Evolutionary conservation across 1,140 invertebrate species (phyloP), one percentile per base, ranked within the genome.

Genomic region (Penaeus chinensis): DNA sequence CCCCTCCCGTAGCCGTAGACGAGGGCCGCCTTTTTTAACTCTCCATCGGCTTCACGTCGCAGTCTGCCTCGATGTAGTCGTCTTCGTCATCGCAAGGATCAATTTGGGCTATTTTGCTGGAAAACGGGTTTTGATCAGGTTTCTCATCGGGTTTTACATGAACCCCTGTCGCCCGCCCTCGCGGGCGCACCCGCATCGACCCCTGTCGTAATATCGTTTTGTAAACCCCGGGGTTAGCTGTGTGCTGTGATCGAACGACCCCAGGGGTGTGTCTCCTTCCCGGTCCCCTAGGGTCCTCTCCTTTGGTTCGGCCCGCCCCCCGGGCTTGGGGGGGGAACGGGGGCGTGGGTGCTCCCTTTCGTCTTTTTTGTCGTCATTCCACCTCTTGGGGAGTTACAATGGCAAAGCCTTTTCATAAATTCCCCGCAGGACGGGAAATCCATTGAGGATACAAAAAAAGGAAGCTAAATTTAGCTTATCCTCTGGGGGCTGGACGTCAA

Each of bases 21-120:
- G 61, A 87, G 80, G 86, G 86, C 61, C 86, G 80, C 71, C n/a
- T n/a, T n/a, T n/a, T 80, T 82, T 13, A 87, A 61, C 13, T 78
- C 71, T 87, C 86, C 86, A 87, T 87, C 32, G 86, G 86, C 80
- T 87, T 27, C 69, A 87, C 86, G 42, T 87, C 74, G 47, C 86
- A 87, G 80, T 87, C 86, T 10, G 82, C 54, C 20, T 87, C 86
- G 32, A 87, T 87, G 69, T 83, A 87, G 65, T 87, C 86, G 11
- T 87, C 71, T 1, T 82, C 85, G 22, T 87, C 86, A 19, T 74
- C 65, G 5, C 37, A 20, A 19, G 47, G 27, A 22, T 32, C 27
- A 18, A 18, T n/a, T 63, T 47, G 20, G 20, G 8, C 37, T 20
- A 16, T 19, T 24, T 65, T 42, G 16, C 16, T 5, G 37, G 54